Conservation (phyloP, 2,888 invertebrate species). For the Taphrorychus bicolor region DNA sequence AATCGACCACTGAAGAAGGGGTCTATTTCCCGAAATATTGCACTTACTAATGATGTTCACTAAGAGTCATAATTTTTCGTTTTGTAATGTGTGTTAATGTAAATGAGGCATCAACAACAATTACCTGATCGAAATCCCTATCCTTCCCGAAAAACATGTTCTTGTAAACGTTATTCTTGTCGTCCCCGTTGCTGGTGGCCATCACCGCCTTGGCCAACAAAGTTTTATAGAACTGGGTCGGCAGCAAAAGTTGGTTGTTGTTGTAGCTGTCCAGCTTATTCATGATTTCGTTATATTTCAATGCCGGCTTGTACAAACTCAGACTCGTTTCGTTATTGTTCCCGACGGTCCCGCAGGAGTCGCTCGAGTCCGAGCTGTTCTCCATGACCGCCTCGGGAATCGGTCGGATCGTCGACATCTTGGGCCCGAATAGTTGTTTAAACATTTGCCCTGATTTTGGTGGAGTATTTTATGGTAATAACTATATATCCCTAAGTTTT, state of each 20-base stretch:
- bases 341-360: constrained; percentile 52
- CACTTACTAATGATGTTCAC: too few relatives aligned
- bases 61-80: too few relatives aligned
- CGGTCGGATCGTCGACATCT: constrained; percentile 55
- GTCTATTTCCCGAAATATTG: too few relatives aligned
- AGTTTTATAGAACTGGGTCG: constrained; percentile 81
- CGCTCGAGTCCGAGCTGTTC: constrained; percentile 58
- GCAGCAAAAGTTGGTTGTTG: constrained; percentile 65
- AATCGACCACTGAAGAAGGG: too few relatives aligned
- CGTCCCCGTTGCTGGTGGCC: constrained; percentile 62
- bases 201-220: constrained; percentile 76
- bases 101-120: too few relatives aligned
- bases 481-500: constrained; percentile 3
- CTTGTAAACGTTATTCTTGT: constrained; percentile 58
- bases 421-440: constrained; percentile 36
- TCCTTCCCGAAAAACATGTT: constrained; percentile 59
- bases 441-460: constrained; percentile 25
- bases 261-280: constrained; percentile 60
- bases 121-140: constrained; percentile 59
- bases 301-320: constrained; percentile 52
- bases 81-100: too few relatives aligned
- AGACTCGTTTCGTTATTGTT: constrained; percentile 50
- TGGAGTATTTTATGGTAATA: neutral
- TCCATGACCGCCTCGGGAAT: constrained; percentile 55
- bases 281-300: constrained; percentile 58